These are phyloP conservation scores for Trypoxylus dichotomus DNA, from an alignment of 1,140 invertebrate species.

Conservation along the genomic window DNA sequence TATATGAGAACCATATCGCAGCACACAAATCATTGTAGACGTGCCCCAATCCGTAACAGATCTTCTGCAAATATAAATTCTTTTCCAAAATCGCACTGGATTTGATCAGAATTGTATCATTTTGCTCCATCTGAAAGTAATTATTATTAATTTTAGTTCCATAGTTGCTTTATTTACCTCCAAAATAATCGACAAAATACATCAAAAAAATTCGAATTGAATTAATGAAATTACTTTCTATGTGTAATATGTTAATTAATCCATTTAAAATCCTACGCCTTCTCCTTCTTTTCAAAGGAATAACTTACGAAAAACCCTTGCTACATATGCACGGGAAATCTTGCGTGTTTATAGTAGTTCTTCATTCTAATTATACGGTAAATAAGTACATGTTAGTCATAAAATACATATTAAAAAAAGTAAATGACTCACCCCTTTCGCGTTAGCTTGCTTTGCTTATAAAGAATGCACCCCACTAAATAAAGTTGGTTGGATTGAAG, in stretches of 20 bases:
- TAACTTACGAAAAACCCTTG: too few relatives aligned
- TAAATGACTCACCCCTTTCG: slow-evolving; percentile 28
- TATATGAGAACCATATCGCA: slow-evolving; percentile 93
- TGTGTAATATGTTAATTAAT: not conserved
- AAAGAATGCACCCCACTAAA: slow-evolving; percentile 20
- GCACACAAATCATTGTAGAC: slow-evolving; percentile 90
- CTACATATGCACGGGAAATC: not conserved
- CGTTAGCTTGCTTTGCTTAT: not conserved
- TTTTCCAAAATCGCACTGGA: not conserved
- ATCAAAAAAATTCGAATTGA: too few relatives aligned
- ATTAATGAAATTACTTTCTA: not conserved
- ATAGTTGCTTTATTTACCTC: too few relatives aligned
- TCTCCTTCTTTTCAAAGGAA: not conserved
- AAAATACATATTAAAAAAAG: slow-evolving; percentile 25
- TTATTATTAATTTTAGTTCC: not conserved
- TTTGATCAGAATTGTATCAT: not conserved
- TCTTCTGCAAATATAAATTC: not conserved
- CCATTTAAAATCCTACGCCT: not conserved
- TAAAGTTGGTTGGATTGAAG: not conserved
- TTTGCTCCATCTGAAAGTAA: not conserved
- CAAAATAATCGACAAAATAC: too few relatives aligned
- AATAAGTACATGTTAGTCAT: slow-evolving; percentile 3
- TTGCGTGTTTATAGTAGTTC: not conserved
- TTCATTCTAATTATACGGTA: slow-evolving; percentile 15
- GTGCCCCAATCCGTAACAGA: slow-evolving; percentile 81